A percentile compares a stretch with the other conserved stretches of the same genome.
phyloP scores from a whole-genome alignment of 2,797 vertebrate species.

The Mormyrops boulengeri region DNA sequence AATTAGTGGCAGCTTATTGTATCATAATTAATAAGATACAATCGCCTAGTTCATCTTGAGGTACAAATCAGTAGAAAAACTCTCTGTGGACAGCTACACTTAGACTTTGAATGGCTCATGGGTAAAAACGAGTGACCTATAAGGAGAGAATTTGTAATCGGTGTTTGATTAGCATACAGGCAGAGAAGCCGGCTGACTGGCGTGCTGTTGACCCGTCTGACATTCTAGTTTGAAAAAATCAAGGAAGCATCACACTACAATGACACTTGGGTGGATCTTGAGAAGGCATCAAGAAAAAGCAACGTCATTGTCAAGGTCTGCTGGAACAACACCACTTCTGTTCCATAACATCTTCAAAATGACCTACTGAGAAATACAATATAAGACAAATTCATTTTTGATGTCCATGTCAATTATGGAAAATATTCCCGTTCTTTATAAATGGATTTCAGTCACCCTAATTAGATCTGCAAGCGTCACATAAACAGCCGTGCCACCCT shows the following conservation, averaged over 20 bases:
- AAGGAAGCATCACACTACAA: background rate
- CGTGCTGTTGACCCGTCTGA: background rate
- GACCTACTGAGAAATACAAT: background rate
- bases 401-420: conserved; percentile 2
- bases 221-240: background rate
- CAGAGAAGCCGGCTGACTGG: background rate
- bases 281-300: background rate
- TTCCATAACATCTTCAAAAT: background rate
- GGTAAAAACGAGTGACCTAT: background rate
- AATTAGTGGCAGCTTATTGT: background rate
- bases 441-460: background rate
- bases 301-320: background rate
- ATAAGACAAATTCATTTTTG: background rate
- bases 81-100: background rate
- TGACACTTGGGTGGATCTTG: background rate
- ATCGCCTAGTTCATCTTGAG: background rate
- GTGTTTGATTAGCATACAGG: background rate
- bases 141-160: background rate
- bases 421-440: background rate
- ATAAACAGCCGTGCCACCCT: background rate
- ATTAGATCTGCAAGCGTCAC: background rate
- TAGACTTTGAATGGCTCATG: background rate
- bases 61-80: background rate
- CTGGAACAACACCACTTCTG: background rate
- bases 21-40: conserved; percentile 2